phyloP scores from a whole-genome alignment of 2,888 invertebrate species.

The Plusia festucae region DNA sequence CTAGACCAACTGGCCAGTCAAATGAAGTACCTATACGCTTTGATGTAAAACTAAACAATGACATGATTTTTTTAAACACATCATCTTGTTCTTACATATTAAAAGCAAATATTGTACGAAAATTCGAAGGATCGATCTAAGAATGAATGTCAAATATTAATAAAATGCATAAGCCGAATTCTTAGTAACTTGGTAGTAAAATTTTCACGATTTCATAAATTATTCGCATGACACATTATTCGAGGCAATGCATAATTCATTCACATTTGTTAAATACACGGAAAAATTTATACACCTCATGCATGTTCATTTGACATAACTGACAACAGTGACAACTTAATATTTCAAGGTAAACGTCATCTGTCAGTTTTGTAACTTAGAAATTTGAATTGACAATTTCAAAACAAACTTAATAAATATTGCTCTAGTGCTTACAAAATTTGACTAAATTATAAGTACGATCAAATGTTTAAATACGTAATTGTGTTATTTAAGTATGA shows the following conservation, averaged over 20 bases:
- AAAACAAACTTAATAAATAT: too few species aligned
- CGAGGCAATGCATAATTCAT: conserved; percentile 46
- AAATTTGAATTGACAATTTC: conserved; percentile 19
- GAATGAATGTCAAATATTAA: not conserved
- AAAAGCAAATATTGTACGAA: too few species aligned
- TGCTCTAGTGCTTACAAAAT: too few species aligned
- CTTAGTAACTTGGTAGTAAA: not conserved
- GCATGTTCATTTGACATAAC: conserved; percentile 46
- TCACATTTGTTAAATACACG: conserved; percentile 34
- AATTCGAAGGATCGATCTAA: too few species aligned
- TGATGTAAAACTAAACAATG: too few species aligned
- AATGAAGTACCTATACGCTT: too few species aligned
- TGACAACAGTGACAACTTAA: conserved; percentile 47
- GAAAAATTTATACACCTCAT: conserved; percentile 34
- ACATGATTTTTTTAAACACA: too few species aligned
- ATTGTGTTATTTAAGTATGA: not conserved
- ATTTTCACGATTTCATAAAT: not conserved
- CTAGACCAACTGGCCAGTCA: too few species aligned
- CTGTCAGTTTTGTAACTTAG: conserved; percentile 13
- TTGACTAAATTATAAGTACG: too few species aligned
- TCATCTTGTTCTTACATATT: too few species aligned
- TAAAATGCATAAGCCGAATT: not conserved
- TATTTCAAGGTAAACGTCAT: conserved; percentile 31
- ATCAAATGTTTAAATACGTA: too few species aligned
- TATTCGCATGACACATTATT: conserved; percentile 8